These are phyloP conservation scores for Naso thynnoides DNA, from an alignment of 2,797 vertebrate species.

Conservation along the genomic window DNA sequence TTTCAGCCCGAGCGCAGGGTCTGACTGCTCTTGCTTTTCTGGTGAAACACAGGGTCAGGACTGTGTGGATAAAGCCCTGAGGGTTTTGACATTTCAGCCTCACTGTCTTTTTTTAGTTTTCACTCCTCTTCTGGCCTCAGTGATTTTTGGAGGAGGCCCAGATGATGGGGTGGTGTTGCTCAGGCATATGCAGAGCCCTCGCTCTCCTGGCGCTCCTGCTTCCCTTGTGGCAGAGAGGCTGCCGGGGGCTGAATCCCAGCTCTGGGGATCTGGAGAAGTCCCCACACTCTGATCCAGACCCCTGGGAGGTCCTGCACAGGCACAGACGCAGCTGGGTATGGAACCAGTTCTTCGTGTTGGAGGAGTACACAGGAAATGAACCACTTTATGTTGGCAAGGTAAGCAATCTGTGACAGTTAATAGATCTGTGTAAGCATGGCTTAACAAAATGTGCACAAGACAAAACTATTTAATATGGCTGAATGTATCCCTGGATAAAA, in stretches of 20 bases:
- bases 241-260: constrained; percentile 75
- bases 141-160: constrained; percentile 69
- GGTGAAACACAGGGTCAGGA: constrained; percentile 70
- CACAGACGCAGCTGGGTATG: constrained; percentile 98
- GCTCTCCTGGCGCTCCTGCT: constrained; percentile 89
- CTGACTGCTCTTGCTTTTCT: constrained; percentile 62
- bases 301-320: constrained; percentile 84
- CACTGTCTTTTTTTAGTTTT: constrained; percentile 44
- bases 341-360: constrained; percentile 99
- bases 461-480: constrained; percentile 1
- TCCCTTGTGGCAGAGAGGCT: constrained; percentile 87
- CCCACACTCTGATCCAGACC: constrained; percentile 68
- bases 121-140: constrained; percentile 60
- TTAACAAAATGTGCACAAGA: constrained; percentile 8
- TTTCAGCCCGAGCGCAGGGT: constrained; percentile 53
- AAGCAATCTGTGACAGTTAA: constrained; percentile 71
- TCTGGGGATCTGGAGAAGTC: constrained; percentile 73
- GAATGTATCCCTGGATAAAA: not conserved
- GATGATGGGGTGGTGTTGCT: constrained; percentile 89
- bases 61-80: constrained; percentile 75
- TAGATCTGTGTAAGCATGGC: constrained; percentile 18
- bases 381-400: constrained; percentile 99
- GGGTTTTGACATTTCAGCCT: constrained; percentile 78
- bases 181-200: constrained; percentile 74
- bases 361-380: constrained; percentile 96